Conservation (phyloP, 2,888 invertebrate genomes). For the Apotomis capreana region DNA sequence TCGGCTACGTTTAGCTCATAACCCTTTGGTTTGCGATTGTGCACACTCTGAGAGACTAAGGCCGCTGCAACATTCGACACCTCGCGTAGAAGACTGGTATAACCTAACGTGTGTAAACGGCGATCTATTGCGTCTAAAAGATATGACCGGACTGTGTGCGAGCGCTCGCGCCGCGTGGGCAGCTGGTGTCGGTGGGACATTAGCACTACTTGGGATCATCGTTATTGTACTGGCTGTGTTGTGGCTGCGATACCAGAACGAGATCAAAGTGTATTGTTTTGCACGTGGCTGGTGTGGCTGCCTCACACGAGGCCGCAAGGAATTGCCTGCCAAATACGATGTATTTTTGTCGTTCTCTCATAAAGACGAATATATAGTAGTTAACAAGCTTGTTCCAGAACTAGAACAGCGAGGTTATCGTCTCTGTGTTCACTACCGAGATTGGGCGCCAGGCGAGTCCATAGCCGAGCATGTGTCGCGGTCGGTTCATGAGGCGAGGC, state of each 20-base stretch:
- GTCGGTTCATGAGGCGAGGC: conserved; percentile 88
- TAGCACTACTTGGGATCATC: conserved; percentile 42
- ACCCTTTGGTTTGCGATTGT: conserved; percentile 51
- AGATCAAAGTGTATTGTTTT: conserved; percentile 47
- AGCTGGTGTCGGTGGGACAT: conserved; percentile 38
- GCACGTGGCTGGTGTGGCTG: conserved; percentile 43
- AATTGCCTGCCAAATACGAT: conserved; percentile 82
- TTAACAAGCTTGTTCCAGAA: conserved; percentile 85
- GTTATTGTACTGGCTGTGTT: conserved; percentile 16
- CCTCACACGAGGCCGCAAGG: conserved; percentile 47
- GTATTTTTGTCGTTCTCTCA: conserved; percentile 93
- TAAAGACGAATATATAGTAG: conserved; percentile 88
- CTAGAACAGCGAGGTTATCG: conserved; percentile 84
- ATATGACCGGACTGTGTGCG: conserved; percentile 49
- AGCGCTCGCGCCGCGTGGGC: conserved; percentile 34
- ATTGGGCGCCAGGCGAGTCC: conserved; percentile 89
- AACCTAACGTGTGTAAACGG: conserved; percentile 46
- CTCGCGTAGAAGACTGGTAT: conserved; percentile 44
- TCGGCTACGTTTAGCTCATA: conserved; percentile 44
- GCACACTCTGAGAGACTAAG: conserved; percentile 36
- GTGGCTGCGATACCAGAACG: conserved; percentile 44
- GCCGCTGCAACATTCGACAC: conserved; percentile 20
- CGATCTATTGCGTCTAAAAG: conserved; percentile 28
- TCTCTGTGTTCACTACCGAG: conserved; percentile 88
- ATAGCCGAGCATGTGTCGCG: conserved; percentile 88